These are phyloP conservation scores for Endomychus coccineus DNA, from an alignment of 2,888 invertebrate genomes.

Conservation along the genomic window DNA sequence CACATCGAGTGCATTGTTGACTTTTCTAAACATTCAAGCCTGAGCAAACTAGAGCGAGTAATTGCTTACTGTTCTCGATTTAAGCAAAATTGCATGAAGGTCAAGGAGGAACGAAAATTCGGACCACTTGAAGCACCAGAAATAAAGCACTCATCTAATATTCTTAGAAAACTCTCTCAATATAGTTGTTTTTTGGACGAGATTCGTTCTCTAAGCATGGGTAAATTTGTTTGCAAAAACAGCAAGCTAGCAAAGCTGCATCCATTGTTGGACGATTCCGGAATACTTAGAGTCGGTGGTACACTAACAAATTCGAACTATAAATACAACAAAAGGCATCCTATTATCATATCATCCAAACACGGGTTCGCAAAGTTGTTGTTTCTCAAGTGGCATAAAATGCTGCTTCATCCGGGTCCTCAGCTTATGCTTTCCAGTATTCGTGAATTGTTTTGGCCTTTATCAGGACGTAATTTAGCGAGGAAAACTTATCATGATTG, in stretches of 20 bases:
- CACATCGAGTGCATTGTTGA: not conserved
- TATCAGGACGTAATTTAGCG: constrained; percentile 16
- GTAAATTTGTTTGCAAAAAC: not conserved
- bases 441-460: constrained; percentile 15
- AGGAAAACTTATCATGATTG: constrained; percentile 13
- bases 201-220: not conserved
- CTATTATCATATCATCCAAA: constrained; percentile 15
- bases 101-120: not conserved
- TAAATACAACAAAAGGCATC: constrained; percentile 17
- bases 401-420: constrained; percentile 17
- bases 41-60: constrained; percentile 1
- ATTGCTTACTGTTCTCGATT: constrained; percentile 3
- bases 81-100: not conserved
- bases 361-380: constrained; percentile 15
- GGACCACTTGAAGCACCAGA: constrained; percentile 1
- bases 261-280: constrained; percentile 15
- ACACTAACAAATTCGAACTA: constrained; percentile 13
- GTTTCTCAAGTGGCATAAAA: constrained; percentile 14
- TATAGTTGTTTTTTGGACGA: not conserved
- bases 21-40: not conserved
- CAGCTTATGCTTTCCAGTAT: constrained; percentile 14
- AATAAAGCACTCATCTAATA: constrained; percentile 1
- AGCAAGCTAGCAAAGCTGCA: not conserved
- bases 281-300: constrained; percentile 15
- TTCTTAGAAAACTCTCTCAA: constrained; percentile 2